A percentile compares a stretch with the other conserved stretches of the same genome.
These are phyloP conservation scores for Hesperophylax magnus DNA, from an alignment of 1,140 invertebrate genomes.

Conservation along the genomic window DNA sequence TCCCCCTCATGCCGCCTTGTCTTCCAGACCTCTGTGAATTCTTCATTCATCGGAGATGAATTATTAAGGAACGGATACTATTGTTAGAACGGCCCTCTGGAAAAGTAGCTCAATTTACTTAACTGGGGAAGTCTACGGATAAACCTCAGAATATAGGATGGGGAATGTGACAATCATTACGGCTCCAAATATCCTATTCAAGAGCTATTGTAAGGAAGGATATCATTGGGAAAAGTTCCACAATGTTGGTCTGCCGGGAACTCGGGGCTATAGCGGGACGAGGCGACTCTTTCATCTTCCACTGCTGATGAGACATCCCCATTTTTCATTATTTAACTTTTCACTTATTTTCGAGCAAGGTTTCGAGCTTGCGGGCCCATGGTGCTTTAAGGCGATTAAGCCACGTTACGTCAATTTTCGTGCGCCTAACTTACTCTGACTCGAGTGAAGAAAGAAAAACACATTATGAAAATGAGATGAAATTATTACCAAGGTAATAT, in stretches of 20 bases:
- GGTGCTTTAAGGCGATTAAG: conserved; percentile 21
- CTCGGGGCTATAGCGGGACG: background rate
- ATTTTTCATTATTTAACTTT: conserved; percentile 31
- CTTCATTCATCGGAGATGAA: conserved; percentile 41
- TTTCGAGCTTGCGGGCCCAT: background rate
- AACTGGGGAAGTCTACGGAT: conserved; percentile 34
- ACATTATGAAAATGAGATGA: conserved; percentile 40
- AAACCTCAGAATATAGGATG: conserved; percentile 33
- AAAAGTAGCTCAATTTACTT: conserved; percentile 48
- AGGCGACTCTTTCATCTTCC: background rate
- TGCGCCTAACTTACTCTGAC: background rate
- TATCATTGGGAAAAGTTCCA: conserved; percentile 23
- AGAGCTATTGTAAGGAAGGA: conserved; percentile 18
- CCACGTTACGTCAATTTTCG: conserved; percentile 12
- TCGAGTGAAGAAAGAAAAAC: conserved; percentile 37
- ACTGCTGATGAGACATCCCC: background rate
- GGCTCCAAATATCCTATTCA: conserved; percentile 7
- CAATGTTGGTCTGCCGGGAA: conserved; percentile 1
- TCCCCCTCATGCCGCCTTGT: no score
- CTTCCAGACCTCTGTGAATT: background rate
- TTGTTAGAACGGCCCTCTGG: conserved; percentile 19
- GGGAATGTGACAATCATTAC: conserved; percentile 48
- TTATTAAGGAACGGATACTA: conserved; percentile 43
- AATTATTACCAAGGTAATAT: conserved; percentile 40
- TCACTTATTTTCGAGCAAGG: conserved; percentile 1